Conservation (phyloP, 2,797 vertebrate species). For the Crocidura indochinensis region DNA sequence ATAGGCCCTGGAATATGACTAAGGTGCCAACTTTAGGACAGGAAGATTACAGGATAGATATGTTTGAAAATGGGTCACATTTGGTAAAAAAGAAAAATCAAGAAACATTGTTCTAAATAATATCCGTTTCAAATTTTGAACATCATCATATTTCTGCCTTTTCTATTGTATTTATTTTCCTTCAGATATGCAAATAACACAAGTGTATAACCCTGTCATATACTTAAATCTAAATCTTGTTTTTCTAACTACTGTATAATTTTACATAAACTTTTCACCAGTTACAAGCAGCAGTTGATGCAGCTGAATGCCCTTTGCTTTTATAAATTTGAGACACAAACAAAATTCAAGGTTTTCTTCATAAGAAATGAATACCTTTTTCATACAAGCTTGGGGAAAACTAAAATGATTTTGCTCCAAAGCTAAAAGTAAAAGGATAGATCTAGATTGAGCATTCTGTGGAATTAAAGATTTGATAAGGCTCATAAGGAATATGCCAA, state of each 20-base stretch:
- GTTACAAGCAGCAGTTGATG: not conserved
- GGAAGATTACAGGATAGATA: too few relatives aligned
- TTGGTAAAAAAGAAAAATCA: too few relatives aligned
- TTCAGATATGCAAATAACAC: not conserved
- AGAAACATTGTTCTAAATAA: too few relatives aligned
- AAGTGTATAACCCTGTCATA: not conserved
- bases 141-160: not conserved
- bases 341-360: not conserved
- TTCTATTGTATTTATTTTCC: not conserved
- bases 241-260: not conserved
- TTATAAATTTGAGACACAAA: conserved; percentile 4
- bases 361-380: not conserved
- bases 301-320: not conserved
- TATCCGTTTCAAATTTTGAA: not conserved
- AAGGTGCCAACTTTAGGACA: too few relatives aligned
- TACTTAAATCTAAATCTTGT: not conserved
- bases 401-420: not conserved
- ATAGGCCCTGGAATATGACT: too few relatives aligned
- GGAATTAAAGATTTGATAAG: not conserved
- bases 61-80: too few relatives aligned
- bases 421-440: not conserved
- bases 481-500: not conserved
- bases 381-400: not conserved
- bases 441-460: not conserved
- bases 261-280: not conserved